Evolutionary conservation across 2,888 invertebrate species (phyloP).

Genomic region (Herminia tarsipennalis): DNA sequence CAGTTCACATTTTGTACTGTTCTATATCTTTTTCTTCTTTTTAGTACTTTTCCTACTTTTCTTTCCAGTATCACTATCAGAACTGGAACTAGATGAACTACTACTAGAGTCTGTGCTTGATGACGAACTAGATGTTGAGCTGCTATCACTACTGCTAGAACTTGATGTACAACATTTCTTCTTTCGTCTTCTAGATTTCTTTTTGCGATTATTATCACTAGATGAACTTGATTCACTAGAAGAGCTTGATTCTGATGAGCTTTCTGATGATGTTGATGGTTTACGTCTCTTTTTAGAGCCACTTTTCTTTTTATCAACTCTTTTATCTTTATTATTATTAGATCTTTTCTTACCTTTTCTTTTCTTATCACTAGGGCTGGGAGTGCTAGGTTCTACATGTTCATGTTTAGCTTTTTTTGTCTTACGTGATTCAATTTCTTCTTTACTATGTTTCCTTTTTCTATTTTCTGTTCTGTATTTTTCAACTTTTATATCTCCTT

Average conservation of each 20-base stretch:
- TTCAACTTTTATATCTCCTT: conserved; percentile 14
- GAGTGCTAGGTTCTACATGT: conserved; percentile 39
- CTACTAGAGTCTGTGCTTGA: conserved; percentile 64
- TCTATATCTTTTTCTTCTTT: conserved; percentile 54
- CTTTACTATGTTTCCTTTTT: conserved; percentile 30
- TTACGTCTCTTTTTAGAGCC: conserved; percentile 60
- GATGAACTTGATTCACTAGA: conserved; percentile 72
- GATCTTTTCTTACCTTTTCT: conserved; percentile 20
- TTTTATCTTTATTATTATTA: conserved; percentile 46
- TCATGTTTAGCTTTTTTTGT: conserved; percentile 25
- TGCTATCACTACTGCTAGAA: conserved; percentile 60
- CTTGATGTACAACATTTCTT: conserved; percentile 68
- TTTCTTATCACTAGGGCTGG: conserved; percentile 39
- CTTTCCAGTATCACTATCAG: conserved; percentile 62
- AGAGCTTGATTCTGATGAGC: conserved; percentile 67
- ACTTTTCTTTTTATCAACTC: conserved; percentile 32
- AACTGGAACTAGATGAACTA: conserved; percentile 62
- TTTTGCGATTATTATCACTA: conserved; percentile 64
- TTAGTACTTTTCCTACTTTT: conserved; percentile 57
- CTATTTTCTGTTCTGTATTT: conserved; percentile 16
- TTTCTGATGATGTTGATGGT: conserved; percentile 70
- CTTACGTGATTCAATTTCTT: conserved; percentile 15
- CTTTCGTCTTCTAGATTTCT: conserved; percentile 56
- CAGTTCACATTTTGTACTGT: conserved; percentile 15
- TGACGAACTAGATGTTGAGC: conserved; percentile 56